Evolutionary conservation across 2,888 invertebrate genomes (phyloP), one percentile per base, ranked within the genome.

Genomic region (Colletes collaris): DNA sequence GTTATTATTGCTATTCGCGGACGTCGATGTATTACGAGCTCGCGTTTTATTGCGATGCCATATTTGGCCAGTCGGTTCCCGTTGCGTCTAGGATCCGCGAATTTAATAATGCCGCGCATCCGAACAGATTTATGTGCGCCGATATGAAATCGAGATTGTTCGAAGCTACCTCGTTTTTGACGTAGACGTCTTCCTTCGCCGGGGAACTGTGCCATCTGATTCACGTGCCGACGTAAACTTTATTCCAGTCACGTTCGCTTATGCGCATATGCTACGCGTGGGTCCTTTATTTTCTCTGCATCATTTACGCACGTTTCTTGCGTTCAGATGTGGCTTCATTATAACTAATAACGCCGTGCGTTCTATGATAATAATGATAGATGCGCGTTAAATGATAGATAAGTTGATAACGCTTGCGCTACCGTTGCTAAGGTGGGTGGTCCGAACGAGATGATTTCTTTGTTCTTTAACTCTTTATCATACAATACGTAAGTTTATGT

Each of bases 141-240:
- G 81, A 81, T 74, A 81, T 81, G 81, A 81, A 81, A 81, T 81
- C 70, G 79, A 81, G 81, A 81, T 81, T 74, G 66, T 44, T 62
- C 74, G 69, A 59, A 63, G 55, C 69, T 69, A 66, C 58, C 80
- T 40, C 49, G 66, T 81, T 81, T 81, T 81, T 68, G 81, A 81
- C 76, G 81, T 81, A 52, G 76, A 81, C 76, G 81, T 81, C 81
- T 81, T 81, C 59, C 60, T 81, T 55, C 62, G 37, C 66, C 16
- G 4, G 49, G 70, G 44, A 75, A 74, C 60, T 71, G 76, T 76
- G 81, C 67, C 81, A 81, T 81, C 81, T 81, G 81, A 81, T 81
- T 75, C 76, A 63, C 67, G 72, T 68, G 67, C 73, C 44, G 65
- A 58, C 62, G 68, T 55, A 68, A 65, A 74, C 64, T 63, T 66